Evolutionary conservation across 2,888 invertebrate genomes (phyloP).

Genomic region (Hedychridium roseum): DNA sequence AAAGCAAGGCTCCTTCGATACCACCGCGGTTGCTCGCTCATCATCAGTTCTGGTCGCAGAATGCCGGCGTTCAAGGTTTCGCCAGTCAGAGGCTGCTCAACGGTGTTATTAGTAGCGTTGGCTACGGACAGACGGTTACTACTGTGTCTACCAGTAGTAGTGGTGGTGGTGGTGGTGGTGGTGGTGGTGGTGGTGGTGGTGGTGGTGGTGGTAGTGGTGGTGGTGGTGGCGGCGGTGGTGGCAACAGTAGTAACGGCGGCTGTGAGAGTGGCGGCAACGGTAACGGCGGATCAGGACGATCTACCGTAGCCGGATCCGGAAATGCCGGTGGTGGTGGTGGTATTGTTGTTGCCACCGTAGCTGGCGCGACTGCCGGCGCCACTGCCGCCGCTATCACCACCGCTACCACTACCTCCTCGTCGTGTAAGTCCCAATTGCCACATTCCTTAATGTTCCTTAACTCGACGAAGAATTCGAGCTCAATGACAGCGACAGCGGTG

Average conservation of each 20-base stretch:
- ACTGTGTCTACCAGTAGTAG: slow-evolving; percentile 42
- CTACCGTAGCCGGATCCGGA: too few species aligned
- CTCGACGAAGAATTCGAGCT: background rate
- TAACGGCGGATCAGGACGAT: too few species aligned
- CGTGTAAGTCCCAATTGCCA: slow-evolving; percentile 29
- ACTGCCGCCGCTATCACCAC: slow-evolving; percentile 32
- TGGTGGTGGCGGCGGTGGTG: too few species aligned
- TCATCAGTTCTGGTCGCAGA: slow-evolving; percentile 63
- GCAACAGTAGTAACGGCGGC: too few species aligned
- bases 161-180: slow-evolving; percentile 23
- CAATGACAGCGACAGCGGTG: too few species aligned
- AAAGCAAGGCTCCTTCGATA: slow-evolving; percentile 66
- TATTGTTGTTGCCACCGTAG: too few species aligned
- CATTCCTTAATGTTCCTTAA: too few species aligned
- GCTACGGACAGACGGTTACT: slow-evolving; percentile 54
- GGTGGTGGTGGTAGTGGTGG: slow-evolving; percentile 22
- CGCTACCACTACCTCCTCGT: slow-evolving; percentile 29
- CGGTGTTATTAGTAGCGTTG: slow-evolving; percentile 58
- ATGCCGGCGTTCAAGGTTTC: slow-evolving; percentile 56
- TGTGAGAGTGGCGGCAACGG: too few species aligned
- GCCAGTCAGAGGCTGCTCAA: slow-evolving; percentile 60
- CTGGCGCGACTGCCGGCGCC: slow-evolving; percentile 24
- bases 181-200: slow-evolving; percentile 18
- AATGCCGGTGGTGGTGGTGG: too few species aligned
- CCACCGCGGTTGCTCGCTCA: slow-evolving; percentile 66